A percentile compares a stretch with the other conserved stretches of the same genome.
These are phyloP conservation scores for Leptinotarsa defecta DNA, from an alignment of 1,140 invertebrate genomes.

Conservation along the genomic window DNA sequence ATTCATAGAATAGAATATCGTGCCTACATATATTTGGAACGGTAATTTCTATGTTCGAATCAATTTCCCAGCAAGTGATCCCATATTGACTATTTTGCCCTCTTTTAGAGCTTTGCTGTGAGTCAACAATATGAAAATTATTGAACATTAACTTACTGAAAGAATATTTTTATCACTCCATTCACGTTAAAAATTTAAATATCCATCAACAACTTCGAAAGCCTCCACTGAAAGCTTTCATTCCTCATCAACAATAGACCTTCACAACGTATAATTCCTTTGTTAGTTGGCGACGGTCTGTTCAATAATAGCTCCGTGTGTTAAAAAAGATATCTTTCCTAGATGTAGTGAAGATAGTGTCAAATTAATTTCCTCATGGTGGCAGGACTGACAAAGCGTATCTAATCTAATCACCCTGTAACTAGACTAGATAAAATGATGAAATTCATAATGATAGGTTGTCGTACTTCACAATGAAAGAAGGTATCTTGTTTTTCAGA, in stretches of 20 bases:
- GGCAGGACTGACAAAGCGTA: conserved; percentile 11
- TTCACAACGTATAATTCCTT: background rate
- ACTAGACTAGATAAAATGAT: conserved; percentile 5
- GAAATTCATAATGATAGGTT: conserved; percentile 13
- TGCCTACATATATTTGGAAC: no score
- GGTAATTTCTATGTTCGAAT: no score
- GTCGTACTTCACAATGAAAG: background rate
- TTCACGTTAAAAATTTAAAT: no score
- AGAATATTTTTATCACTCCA: no score
- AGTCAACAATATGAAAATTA: no score
- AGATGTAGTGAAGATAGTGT: conserved; percentile 14
- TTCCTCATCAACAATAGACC: background rate
- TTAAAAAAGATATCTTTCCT: conserved; percentile 8
- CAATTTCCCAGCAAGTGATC: no score
- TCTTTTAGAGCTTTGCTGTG: no score
- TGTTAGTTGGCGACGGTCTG: background rate
- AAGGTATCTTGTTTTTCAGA: background rate
- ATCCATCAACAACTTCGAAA: no score
- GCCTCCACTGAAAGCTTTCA: no score
- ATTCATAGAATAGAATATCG: no score
- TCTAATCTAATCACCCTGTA: conserved; percentile 11
- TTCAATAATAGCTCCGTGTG: background rate
- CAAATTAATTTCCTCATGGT: conserved; percentile 13
- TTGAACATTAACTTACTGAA: no score
- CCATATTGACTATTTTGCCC: no score